Percentiles rank a stretch among this genome's conserved stretches.
These are phyloP conservation scores for Leptobrachium ailaonicum DNA, from an alignment of 2,113 vertebrate species.

Conservation along the genomic window DNA sequence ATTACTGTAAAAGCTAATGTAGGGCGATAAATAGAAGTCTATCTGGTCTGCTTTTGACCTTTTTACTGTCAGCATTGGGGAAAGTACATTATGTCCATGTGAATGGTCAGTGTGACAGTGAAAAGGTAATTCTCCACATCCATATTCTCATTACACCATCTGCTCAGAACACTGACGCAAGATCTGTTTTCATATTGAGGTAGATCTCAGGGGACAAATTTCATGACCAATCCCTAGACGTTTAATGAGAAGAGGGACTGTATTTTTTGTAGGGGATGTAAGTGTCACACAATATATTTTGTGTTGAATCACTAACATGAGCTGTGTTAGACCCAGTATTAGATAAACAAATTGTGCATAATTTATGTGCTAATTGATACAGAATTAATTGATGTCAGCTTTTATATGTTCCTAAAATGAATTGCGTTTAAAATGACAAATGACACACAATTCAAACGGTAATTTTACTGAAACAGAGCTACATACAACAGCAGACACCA, in stretches of 20 bases:
- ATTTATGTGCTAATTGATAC: too few relatives aligned
- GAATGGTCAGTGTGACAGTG: constrained; percentile 3
- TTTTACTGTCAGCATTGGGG: not conserved
- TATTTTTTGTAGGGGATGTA: not conserved
- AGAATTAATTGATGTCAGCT: too few relatives aligned
- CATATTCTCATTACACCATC: constrained; percentile 35
- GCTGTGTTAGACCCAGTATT: too few relatives aligned
- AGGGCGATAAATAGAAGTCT: not conserved
- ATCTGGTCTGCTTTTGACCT: constrained; percentile 10
- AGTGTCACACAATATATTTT: too few relatives aligned
- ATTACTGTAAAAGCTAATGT: constrained; percentile 12
- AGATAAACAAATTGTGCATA: too few relatives aligned
- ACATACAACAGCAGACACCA: too few relatives aligned
- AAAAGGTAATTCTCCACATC: constrained; percentile 26
- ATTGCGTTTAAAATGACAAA: too few relatives aligned
- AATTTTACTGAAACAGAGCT: too few relatives aligned
- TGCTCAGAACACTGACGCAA: constrained; percentile 41
- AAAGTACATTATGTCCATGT: not conserved
- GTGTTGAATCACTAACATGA: too few relatives aligned
- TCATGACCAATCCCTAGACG: constrained; percentile 28
- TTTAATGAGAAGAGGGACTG: constrained; percentile 20
- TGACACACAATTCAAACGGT: too few relatives aligned
- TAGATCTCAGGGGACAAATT: constrained; percentile 16
- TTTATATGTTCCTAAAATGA: too few relatives aligned
- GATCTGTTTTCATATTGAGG: constrained; percentile 46